These are phyloP conservation scores for Diabrotica virgifera DNA, from an alignment of 1,140 invertebrate species.

Conservation along the genomic window DNA sequence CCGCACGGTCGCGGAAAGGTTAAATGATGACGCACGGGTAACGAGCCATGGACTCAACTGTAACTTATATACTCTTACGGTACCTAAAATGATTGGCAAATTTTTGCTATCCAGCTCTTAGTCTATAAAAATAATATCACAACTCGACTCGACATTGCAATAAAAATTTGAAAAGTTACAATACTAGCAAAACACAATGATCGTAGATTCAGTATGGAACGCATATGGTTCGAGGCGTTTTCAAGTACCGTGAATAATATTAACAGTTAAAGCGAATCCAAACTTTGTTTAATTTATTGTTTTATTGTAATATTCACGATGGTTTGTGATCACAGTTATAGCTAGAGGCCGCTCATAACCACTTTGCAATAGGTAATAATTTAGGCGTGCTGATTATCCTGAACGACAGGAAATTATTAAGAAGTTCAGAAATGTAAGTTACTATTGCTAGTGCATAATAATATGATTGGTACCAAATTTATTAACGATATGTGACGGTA, in stretches of 20 bases:
- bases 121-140: no score
- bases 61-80: no score
- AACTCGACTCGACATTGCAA: background rate
- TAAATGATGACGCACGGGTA: no score
- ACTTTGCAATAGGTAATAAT: background rate
- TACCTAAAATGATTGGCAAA: no score
- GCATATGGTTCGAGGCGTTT: background rate
- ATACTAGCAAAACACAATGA: background rate
- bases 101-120: no score
- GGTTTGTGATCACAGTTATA: background rate
- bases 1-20: no score
- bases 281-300: constrained; percentile 3
- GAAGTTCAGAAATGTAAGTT: no score
- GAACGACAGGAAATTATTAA: no score
- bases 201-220: background rate
- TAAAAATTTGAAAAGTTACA: background rate
- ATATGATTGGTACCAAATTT: no score
- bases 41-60: no score
- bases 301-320: constrained; percentile 3
- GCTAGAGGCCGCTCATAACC: background rate
- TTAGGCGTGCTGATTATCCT: background rate
- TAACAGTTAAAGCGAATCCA: background rate
- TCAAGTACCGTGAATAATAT: background rate
- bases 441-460: no score
- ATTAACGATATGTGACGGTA: no score